phyloP scores from a whole-genome alignment of 2,113 vertebrate species.

The Setophaga petechia region DNA sequence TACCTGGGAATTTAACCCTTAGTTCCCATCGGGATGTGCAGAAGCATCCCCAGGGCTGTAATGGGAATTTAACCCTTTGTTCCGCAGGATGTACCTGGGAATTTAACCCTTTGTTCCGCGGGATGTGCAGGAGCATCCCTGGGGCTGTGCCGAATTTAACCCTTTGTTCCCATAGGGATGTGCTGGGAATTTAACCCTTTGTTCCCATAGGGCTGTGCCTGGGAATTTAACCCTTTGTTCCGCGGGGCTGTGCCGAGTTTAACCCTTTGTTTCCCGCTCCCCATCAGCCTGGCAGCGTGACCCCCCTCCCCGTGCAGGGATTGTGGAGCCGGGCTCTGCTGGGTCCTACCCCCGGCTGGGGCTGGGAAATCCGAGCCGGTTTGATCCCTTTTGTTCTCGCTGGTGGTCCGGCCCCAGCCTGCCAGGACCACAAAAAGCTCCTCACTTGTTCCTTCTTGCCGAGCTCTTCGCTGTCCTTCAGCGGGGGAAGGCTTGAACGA shows the following conservation, averaged over 20 bases:
- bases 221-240: too few relatives aligned
- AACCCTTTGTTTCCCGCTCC: neutral
- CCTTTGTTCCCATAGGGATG: too few relatives aligned
- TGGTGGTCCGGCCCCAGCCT: slow-evolving; percentile 28
- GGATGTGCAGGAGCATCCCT: too few relatives aligned
- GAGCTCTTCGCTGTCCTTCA: slow-evolving; percentile 23
- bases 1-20: too few relatives aligned
- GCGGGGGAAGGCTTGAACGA: neutral
- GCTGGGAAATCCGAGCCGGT: neutral
- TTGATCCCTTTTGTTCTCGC: slow-evolving; percentile 30
- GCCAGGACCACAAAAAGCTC: neutral
- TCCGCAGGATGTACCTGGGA: too few relatives aligned
- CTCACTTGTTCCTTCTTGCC: slow-evolving; percentile 51
- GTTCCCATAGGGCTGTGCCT: too few relatives aligned
- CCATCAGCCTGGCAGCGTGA: neutral
- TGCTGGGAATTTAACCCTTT: too few relatives aligned
- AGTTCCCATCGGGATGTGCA: too few relatives aligned
- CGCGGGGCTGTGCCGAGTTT: too few relatives aligned
- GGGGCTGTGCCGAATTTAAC: neutral
- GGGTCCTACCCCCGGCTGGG: neutral
- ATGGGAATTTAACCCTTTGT: too few relatives aligned
- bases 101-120: too few relatives aligned
- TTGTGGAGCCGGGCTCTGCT: neutral
- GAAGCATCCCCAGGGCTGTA: too few relatives aligned
- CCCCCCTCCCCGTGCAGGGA: fast-evolving